Base-by-base conservation (phyloP, 2,113 vertebrate genomes). In the Vulpes ferrilata region DNA sequence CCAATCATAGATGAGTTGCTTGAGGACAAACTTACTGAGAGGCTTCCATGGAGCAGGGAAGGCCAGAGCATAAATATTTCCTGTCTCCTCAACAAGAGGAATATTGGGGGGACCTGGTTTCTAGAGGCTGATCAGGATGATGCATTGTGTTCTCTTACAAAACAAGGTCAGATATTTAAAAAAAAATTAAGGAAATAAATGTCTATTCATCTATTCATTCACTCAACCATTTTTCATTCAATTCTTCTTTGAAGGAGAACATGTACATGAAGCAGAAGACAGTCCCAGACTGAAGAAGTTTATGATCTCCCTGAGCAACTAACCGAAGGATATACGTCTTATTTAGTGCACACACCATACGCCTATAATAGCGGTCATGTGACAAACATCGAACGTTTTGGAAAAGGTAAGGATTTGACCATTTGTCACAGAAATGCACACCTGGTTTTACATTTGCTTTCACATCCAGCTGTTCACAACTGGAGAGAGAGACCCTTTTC, bases 331-430 rank as follows among this genome's bases (percentile, higher is more conserved):
- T 53, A 22, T 35, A 4, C 2, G 2, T 60, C 69, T 64, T 27
- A 25, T 16, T 43, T 19, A 62, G 13, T 38, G 23, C 2, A 38
- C 30, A 30, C 0, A 22, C 27, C 65, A 19, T 7, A 6, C 0
- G 9, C n/a, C 15, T 9, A 11, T 20, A 13, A 43, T 5, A 11
- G 7, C 15, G 15, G 19, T 1, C 4, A 9, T 7, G 10, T 20
- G 23, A 80, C 82, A 20, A 35, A 8, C 23, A 30, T 1, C 0
- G 22, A 43, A 22, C 0, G 16, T 64, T 94, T 43, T 13, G 2
- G 17, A 22, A 30, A 80, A 74, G 22, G 55, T 67, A 74, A 53
- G 43, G n/a, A 69, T 62, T 16, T 62, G 38, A 59, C n/a, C 59
- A 27, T 60, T 15, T 84, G 32, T 12, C 59, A 80, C 11, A 78